phyloP scores from a whole-genome alignment of 2,888 invertebrate genomes.

The Drosophila ezoana region DNA sequence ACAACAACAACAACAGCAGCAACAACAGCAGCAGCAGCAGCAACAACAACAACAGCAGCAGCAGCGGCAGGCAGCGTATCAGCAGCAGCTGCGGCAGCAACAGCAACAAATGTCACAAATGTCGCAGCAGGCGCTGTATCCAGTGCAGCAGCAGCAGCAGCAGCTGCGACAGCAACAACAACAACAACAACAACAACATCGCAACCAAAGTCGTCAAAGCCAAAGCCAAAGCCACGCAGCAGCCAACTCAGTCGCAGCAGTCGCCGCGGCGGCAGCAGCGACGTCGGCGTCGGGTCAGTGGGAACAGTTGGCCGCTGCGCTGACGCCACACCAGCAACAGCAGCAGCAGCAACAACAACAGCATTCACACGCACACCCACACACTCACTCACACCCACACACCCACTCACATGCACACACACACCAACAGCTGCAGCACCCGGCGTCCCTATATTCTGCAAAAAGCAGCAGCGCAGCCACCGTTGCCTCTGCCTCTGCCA shows the following conservation, averaged over 20 bases:
- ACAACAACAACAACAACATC: constrained; percentile 73
- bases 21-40: constrained; percentile 74
- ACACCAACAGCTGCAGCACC: constrained; percentile 53
- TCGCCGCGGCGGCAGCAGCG: constrained; percentile 61
- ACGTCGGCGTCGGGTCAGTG: constrained; percentile 78
- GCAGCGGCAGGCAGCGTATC: constrained; percentile 82
- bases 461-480: constrained; percentile 58
- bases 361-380: constrained; percentile 29
- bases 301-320: constrained; percentile 83
- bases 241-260: constrained; percentile 54
- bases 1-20: constrained; percentile 70
- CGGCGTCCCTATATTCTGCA: constrained; percentile 66
- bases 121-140: constrained; percentile 73
- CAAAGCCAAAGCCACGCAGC: constrained; percentile 73
- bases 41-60: constrained; percentile 70
- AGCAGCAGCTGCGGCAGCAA: constrained; percentile 74
- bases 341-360: constrained; percentile 43
- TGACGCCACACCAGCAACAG: constrained; percentile 72
- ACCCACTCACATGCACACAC: constrained; percentile 33
- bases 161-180: constrained; percentile 58
- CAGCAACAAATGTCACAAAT: constrained; percentile 82
- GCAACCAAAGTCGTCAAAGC: constrained; percentile 82
- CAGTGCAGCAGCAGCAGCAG: constrained; percentile 68
- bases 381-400: constrained; percentile 40
- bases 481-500: constrained; percentile 30